Evolutionary conservation across 2,797 vertebrate species (phyloP).

Genomic region (Siniperca undulata): DNA sequence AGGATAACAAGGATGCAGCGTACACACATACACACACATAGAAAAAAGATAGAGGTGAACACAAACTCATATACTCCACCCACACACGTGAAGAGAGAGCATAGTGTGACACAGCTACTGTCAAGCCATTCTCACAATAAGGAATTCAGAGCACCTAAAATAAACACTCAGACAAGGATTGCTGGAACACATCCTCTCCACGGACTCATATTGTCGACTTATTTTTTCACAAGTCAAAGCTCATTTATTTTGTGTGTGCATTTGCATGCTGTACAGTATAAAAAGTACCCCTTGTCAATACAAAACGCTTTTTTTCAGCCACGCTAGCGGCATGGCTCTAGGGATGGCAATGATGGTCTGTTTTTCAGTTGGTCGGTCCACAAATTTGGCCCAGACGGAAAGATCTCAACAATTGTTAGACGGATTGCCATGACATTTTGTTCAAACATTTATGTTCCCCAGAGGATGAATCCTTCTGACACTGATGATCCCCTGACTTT

Average conservation of each 20-base stretch:
- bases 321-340: too few relatives aligned
- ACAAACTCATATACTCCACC: slow-evolving; percentile 40
- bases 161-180: slow-evolving; percentile 31
- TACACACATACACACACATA: not conserved
- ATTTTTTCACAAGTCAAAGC: slow-evolving; percentile 7
- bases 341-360: too few relatives aligned
- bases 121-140: slow-evolving; percentile 43
- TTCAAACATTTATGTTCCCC: too few relatives aligned
- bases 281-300: not conserved
- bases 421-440: not conserved
- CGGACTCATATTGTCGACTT: not conserved
- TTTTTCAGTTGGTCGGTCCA: too few relatives aligned
- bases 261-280: not conserved
- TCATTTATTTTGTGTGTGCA: not conserved
- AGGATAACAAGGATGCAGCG: slow-evolving; percentile 36
- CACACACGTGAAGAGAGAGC: slow-evolving; percentile 22
- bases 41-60: slow-evolving; percentile 27
- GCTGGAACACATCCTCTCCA: slow-evolving; percentile 18
- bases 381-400: not conserved
- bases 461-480: not conserved
- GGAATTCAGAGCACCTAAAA: slow-evolving; percentile 33
- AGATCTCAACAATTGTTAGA: not conserved
- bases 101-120: slow-evolving; percentile 50
- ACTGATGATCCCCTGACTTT: not conserved
- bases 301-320: too few relatives aligned